Conservation (phyloP, 2,113 vertebrate species). For the Panthera leo region DNA sequence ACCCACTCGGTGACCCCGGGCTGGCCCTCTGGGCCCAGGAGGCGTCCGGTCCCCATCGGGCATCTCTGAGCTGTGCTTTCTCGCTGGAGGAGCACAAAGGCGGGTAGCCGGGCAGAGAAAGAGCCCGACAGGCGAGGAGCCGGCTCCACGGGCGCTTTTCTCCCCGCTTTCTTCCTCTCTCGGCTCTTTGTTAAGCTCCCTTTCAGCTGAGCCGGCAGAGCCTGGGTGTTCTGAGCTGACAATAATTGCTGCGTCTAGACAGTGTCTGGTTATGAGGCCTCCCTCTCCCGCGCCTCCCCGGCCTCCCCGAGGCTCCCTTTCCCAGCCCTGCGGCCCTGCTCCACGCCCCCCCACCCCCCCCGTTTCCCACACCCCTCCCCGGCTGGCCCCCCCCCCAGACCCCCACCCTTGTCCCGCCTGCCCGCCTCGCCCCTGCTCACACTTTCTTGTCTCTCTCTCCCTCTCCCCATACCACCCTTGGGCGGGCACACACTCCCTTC, state of each 20-base stretch:
- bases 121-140: constrained; percentile 75
- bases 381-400: constrained; percentile 47
- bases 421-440: constrained; percentile 82
- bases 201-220: constrained; percentile 91
- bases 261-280: constrained; percentile 92
- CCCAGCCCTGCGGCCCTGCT: constrained; percentile 65
- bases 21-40: not conserved
- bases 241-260: constrained; percentile 98
- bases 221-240: constrained; percentile 93
- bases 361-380: constrained; percentile 77
- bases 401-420: constrained; percentile 83
- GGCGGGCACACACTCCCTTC: constrained; percentile 44
- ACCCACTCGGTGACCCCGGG: not conserved
- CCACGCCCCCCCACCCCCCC: constrained; percentile 69
- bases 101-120: constrained; percentile 42
- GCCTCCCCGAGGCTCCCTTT: constrained; percentile 66
- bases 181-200: constrained; percentile 89
- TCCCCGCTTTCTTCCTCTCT: constrained; percentile 57
- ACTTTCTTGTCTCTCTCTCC: not conserved
- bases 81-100: not conserved
- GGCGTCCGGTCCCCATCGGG: not conserved
- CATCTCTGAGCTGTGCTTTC: not conserved
- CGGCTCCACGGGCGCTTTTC: constrained; percentile 77
- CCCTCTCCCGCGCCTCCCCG: constrained; percentile 83
- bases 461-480: constrained; percentile 54